phyloP scores from a whole-genome alignment of 1,140 invertebrate genomes.

The Papilio glaucus region DNA sequence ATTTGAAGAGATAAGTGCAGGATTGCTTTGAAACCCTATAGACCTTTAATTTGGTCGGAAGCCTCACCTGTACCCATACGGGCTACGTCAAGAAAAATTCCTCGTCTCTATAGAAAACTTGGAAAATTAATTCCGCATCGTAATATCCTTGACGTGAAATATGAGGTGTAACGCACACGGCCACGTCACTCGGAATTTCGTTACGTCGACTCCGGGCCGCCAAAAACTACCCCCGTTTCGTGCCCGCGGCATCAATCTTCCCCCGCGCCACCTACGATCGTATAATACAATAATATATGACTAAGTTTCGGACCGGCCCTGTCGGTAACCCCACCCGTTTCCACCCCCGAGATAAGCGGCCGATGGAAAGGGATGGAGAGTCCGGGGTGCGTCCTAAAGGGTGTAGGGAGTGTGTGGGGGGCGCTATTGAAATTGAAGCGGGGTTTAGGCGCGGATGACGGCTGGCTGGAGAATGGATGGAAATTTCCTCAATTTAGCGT shows the following conservation, averaged over 20 bases:
- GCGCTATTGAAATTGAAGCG: constrained; percentile 83
- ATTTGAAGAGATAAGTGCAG: constrained; percentile 25
- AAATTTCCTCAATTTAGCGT: constrained; percentile 83
- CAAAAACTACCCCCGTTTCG: constrained; percentile 73
- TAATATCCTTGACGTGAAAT: constrained; percentile 79
- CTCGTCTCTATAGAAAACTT: constrained; percentile 77
- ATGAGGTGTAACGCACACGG: constrained; percentile 72
- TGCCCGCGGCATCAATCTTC: constrained; percentile 78
- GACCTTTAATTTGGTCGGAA: constrained; percentile 64
- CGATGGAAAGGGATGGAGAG: constrained; percentile 48
- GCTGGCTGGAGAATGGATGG: constrained; percentile 82
- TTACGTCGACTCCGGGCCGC: constrained; percentile 79
- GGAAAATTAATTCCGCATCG: constrained; percentile 79
- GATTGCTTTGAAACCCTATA: constrained; percentile 57
- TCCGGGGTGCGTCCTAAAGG: constrained; percentile 78
- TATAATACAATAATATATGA: constrained; percentile 83
- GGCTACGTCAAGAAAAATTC: constrained; percentile 61
- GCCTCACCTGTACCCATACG: constrained; percentile 51
- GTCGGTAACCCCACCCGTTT: constrained; percentile 64
- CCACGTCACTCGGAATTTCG: constrained; percentile 69
- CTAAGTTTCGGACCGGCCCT: constrained; percentile 82
- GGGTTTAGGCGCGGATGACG: constrained; percentile 82
- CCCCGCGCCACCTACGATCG: constrained; percentile 78
- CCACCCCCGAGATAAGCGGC: constrained; percentile 30
- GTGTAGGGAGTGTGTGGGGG: constrained; percentile 79